Evolutionary conservation across 1,140 invertebrate genomes (phyloP).

Genomic region (Penaeus chinensis): DNA sequence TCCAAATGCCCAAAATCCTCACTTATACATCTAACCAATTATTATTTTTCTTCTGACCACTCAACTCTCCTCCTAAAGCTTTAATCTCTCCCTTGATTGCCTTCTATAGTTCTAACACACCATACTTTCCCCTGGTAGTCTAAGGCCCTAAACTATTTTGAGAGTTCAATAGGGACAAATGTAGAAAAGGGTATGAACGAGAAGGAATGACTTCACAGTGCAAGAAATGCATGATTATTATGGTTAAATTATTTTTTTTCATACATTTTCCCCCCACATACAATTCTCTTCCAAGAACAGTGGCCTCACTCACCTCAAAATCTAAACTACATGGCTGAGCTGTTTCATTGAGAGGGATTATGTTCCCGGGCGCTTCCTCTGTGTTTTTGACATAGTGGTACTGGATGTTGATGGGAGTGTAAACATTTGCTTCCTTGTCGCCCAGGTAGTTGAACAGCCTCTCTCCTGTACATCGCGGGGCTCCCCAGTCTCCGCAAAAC

Average conservation of each 20-base stretch:
- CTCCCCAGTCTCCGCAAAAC: constrained; percentile 63
- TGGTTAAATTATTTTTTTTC: too few relatives aligned
- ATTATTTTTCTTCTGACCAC: too few relatives aligned
- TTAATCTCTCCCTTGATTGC: too few relatives aligned
- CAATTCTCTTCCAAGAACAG: background rate
- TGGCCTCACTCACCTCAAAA: constrained; percentile 22
- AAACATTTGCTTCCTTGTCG: constrained; percentile 44
- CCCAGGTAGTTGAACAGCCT: constrained; percentile 61
- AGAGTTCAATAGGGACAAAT: too few relatives aligned
- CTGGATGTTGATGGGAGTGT: constrained; percentile 62
- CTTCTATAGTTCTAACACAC: too few relatives aligned
- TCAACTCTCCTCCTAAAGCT: too few relatives aligned
- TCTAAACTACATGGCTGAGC: constrained; percentile 55
- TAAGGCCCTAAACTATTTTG: too few relatives aligned
- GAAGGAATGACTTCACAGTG: too few relatives aligned
- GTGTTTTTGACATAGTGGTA: constrained; percentile 53
- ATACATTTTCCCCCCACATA: background rate
- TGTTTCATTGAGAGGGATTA: constrained; percentile 57
- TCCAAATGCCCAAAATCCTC: background rate
- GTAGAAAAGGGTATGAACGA: too few relatives aligned
- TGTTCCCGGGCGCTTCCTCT: constrained; percentile 39
- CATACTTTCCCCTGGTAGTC: too few relatives aligned
- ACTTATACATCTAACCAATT: too few relatives aligned
- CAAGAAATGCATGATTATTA: too few relatives aligned
- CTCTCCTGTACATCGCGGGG: constrained; percentile 55